These are phyloP conservation scores for Latrodectus elegans DNA, from an alignment of 2,888 invertebrate species.

Conservation along the genomic window DNA sequence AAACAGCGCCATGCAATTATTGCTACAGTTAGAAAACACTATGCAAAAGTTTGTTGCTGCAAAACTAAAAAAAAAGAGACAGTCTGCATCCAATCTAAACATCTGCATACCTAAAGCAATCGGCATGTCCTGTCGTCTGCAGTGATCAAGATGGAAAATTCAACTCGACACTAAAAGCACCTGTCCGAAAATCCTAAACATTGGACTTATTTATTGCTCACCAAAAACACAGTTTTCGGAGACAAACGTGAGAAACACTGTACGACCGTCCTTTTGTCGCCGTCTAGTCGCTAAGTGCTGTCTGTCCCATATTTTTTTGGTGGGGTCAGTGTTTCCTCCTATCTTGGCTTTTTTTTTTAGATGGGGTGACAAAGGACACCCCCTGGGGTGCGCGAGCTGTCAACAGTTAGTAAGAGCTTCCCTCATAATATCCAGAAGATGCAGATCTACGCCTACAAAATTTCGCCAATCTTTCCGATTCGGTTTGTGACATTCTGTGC, in stretches of 20 bases:
- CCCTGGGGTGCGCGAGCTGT: slow-evolving; percentile 42
- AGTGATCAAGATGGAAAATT: not conserved
- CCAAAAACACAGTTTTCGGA: slow-evolving; percentile 14
- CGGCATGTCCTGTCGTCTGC: slow-evolving; percentile 5
- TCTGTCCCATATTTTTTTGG: slow-evolving; percentile 14
- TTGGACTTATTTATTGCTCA: slow-evolving; percentile 48
- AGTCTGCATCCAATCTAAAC: slow-evolving; percentile 17
- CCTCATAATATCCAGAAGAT: not conserved
- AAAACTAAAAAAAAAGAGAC: not conserved
- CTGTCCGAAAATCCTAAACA: slow-evolving; percentile 47
- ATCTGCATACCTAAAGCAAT: slow-evolving; percentile 29
- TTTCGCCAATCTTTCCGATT: too few relatives aligned
- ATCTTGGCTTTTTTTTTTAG: slow-evolving; percentile 14
- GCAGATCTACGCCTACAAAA: not conserved
- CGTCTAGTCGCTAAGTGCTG: slow-evolving; percentile 47
- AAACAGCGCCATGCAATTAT: too few relatives aligned
- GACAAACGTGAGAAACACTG: slow-evolving; percentile 25
- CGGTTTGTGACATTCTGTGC: not conserved
- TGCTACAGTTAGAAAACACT: too few relatives aligned
- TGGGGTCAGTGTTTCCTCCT: slow-evolving; percentile 29
- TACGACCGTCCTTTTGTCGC: slow-evolving; percentile 36
- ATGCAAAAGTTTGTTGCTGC: too few relatives aligned
- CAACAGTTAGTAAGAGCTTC: slow-evolving; percentile 47
- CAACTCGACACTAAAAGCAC: slow-evolving; percentile 38
- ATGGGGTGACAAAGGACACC: slow-evolving; percentile 57